A percentile compares a stretch with the other conserved stretches of the same genome.
These are phyloP conservation scores for Meiosimyza platycephala DNA, from an alignment of 2,888 invertebrate genomes.

Conservation along the genomic window DNA sequence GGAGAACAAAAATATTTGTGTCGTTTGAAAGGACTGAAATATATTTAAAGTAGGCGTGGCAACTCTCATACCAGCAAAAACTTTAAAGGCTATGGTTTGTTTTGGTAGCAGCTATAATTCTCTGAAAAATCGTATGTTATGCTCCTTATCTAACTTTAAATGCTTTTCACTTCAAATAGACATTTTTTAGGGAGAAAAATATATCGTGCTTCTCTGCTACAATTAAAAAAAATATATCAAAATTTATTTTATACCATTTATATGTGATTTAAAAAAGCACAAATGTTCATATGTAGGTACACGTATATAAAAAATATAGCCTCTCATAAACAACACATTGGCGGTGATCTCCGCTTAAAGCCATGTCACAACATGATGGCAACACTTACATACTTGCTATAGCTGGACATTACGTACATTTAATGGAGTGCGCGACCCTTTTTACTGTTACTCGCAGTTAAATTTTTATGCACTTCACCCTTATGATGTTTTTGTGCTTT, in stretches of 20 bases:
- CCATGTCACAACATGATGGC: slow-evolving; percentile 13
- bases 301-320: background rate
- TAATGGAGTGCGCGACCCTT: slow-evolving; percentile 16
- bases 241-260: slow-evolving; percentile 18
- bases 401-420: slow-evolving; percentile 7
- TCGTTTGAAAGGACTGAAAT: too few species aligned
- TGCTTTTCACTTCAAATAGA: too few species aligned
- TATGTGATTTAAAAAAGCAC: background rate
- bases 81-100: too few species aligned
- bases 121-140: too few species aligned
- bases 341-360: slow-evolving; percentile 10
- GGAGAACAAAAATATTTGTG: too few species aligned
- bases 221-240: background rate
- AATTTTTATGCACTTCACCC: background rate
- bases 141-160: too few species aligned
- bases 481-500: background rate
- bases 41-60: too few species aligned
- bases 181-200: too few species aligned
- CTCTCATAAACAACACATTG: slow-evolving; percentile 8
- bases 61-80: too few species aligned
- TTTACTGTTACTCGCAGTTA: background rate
- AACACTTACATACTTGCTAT: background rate
- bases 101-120: too few species aligned
- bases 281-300: background rate
- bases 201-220: background rate